Base-by-base conservation (phyloP, 2,113 vertebrate species). In the Semnopithecus entellus region DNA sequence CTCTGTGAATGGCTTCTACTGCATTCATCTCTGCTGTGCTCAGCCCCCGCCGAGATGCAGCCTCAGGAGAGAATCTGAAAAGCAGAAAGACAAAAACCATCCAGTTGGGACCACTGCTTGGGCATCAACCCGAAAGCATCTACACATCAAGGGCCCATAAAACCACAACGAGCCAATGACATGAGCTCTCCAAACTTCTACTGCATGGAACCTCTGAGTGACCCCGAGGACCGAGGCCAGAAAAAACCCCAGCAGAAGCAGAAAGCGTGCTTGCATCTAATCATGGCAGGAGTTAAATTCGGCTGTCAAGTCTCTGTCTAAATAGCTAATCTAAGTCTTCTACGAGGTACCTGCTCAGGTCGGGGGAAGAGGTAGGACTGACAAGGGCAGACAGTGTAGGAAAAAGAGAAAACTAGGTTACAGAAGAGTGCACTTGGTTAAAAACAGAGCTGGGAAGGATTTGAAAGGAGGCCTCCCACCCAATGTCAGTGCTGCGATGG, bases 11-110 rank as follows among this genome's bases (percentile, higher is more conserved):
- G 98, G 99, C 99, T 99, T 99, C 99, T 94, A 99, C 99, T 94
- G 99, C 99, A 87, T 99, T 99, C 99, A 99, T 99, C 98, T 99
- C 99, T 97, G 99, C 99, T 95, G 99, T 99, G 98, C 99, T 99
- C 98, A 99, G 98, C 66, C 99, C 99, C 98, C 99, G 98, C 78
- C 99, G 99, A 84, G 99, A 99, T 11, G 99, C 99, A 78, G 99
- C 99, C 98, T 99, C 99, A 95, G 99, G 99, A 98, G 99, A 99
- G 98, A 99, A 99, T 98, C 99, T 99, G 97, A 82, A 98, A 98
- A 97, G 97, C 92, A 99, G 97, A 97, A 97, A 98, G 98, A 98
- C 84, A 98, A 96, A 98, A 88, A 97, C 95, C 96, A 97, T 97
- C 64, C 97, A 98, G 92, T 98, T 97, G 98, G 96, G 97, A 98